These are phyloP conservation scores for Phoxinus phoxinus DNA, from an alignment of 2,113 vertebrate genomes.

Conservation along the genomic window DNA sequence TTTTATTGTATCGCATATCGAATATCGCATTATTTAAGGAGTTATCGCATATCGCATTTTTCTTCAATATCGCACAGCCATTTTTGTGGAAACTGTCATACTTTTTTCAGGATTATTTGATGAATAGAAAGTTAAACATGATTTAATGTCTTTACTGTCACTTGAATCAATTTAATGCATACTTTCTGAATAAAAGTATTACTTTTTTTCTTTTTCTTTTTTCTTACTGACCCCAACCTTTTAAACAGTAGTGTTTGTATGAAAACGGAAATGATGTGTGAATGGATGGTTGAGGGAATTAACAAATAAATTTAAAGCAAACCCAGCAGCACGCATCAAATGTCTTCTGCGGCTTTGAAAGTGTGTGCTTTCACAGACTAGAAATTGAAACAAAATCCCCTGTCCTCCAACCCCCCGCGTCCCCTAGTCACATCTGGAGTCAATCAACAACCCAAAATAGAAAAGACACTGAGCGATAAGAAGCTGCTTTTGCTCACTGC, in stretches of 20 bases:
- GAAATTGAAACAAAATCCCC: constrained; percentile 18
- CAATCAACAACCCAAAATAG: constrained; percentile 66
- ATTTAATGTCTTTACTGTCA: too few species aligned
- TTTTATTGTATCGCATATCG: too few species aligned
- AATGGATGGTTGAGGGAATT: neutral
- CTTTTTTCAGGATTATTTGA: too few species aligned
- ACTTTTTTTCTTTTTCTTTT: too few species aligned
- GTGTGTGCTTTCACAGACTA: neutral
- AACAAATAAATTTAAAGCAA: constrained; percentile 9
- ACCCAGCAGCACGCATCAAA: neutral
- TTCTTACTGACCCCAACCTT: too few species aligned
- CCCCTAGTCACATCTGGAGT: constrained; percentile 65
- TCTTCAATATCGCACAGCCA: too few species aligned
- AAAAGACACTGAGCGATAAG: constrained; percentile 58
- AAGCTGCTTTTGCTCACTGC: constrained; percentile 38
- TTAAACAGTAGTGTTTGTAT: neutral
- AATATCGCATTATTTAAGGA: too few species aligned
- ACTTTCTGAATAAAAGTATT: too few species aligned
- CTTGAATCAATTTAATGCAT: too few species aligned
- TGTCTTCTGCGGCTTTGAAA: neutral
- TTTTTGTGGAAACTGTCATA: too few species aligned
- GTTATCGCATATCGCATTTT: too few species aligned
- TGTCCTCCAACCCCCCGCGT: constrained; percentile 1
- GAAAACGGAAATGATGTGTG: neutral
- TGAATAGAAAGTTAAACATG: too few species aligned